Base-by-base conservation (phyloP, 2,113 vertebrate genomes). In the Ageneiosus marmoratus region DNA sequence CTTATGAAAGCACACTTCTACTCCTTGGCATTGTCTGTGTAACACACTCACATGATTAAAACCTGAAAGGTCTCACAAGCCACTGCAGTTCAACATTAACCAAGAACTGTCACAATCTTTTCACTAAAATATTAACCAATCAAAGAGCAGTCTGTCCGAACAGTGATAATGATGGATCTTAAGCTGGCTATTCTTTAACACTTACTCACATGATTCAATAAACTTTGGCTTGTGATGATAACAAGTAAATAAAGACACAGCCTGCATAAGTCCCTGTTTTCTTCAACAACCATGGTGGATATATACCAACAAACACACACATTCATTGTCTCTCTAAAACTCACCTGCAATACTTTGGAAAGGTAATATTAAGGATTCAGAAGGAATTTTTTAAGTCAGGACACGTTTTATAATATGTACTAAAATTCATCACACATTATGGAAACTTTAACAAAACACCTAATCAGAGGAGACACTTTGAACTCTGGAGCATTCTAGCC, bases 11-110 rank as follows among this genome's bases (percentile, higher is more conserved):
- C 27, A 48, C n/a, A 65, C 11, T 65, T 67, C 5, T 18, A 4
- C 58, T 63, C 58, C 22, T 70, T 32, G n/a, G 50, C 32, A 69
- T 24, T 44, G 63, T 32, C 29, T 81, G 32, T 53, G n/a, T 16
- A n/a, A 60, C 4, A 73, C 50, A 58, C 50, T 70, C 79, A 75
- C 22, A 18, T 75, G 41, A 20, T 50, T 50, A 16, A 82, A 27
- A 5, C n/a, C 18, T 75, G 22, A 50, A 41, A 72, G 4, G 20
- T n/a, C 24, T 81, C 3, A 48, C 34, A 22, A 72, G 56, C 46
- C 24, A 65, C 22, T 22, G 16, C 13, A 62, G 72, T 83, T 77
- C 48, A 77, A 46, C 44, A 22, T 67, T 77, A 83, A 83, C 81
- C 24, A 12, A 29, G 10, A 58, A 62, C 37, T 16, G 34, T 34